Conservation (phyloP, 1,140 invertebrate genomes). For the Hyles vespertilio region DNA sequence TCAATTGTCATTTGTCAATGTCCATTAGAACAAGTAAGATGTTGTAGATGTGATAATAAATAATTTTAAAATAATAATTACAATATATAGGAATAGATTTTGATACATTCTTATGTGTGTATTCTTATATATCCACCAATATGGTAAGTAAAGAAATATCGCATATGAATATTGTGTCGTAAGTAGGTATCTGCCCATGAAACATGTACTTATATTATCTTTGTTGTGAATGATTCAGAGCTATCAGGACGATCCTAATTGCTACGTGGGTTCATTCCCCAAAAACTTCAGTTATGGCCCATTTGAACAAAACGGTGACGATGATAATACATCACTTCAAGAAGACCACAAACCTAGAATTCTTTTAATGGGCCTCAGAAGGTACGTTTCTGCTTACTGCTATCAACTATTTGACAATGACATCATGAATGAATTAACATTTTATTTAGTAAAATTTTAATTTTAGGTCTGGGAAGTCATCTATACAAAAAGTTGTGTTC, state of each 20-base stretch:
- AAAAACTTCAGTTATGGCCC: slow-evolving; percentile 95
- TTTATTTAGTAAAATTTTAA: background rate
- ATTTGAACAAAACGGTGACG: slow-evolving; percentile 82
- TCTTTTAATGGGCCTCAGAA: slow-evolving; percentile 95
- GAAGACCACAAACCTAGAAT: slow-evolving; percentile 93
- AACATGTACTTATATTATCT: slow-evolving; percentile 1
- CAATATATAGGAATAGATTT: slow-evolving; percentile 1
- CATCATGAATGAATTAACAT: background rate
- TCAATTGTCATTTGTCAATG: too few relatives aligned
- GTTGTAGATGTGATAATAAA: background rate
- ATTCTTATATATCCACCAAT: background rate
- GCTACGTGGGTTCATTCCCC: slow-evolving; percentile 89
- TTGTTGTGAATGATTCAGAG: slow-evolving; percentile 65
- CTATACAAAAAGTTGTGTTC: slow-evolving; percentile 99
- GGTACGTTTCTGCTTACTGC: slow-evolving; percentile 72
- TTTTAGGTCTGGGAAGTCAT: slow-evolving; percentile 98
- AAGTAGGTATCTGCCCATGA: background rate
- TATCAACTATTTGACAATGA: background rate
- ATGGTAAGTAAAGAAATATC: slow-evolving; percentile 5
- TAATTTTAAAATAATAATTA: slow-evolving; percentile 2
- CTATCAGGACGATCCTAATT: slow-evolving; percentile 81
- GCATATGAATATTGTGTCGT: background rate
- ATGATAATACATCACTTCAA: slow-evolving; percentile 76
- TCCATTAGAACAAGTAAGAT: background rate
- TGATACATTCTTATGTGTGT: background rate